Evolutionary conservation across 2,888 invertebrate genomes (phyloP), one percentile per base, ranked within the genome.

Genomic region (Coleophora flavipennella): DNA sequence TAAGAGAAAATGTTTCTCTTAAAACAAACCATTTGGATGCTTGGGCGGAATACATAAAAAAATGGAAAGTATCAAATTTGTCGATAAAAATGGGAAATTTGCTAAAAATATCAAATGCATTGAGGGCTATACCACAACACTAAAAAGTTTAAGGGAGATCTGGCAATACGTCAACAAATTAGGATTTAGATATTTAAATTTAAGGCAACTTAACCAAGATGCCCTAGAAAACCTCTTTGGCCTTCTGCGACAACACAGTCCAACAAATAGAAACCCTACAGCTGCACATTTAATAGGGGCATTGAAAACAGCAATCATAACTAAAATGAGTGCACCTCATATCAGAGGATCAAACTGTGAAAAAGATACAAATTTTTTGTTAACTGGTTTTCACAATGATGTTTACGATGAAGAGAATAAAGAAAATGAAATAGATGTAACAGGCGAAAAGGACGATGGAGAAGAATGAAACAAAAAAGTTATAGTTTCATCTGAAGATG

Each of bases 141-240:
- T 51, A 34, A 33, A 25, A 11, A 42, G 48, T 11, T 39, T 49
- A 26, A 35, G 44, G 36, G 42, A 46, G 35, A 56, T 52, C 45
- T 52, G 44, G 52, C 44, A 40, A 37, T 41, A 49, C 42, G 40
- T 40, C 26, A 42, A 51, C 14, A 11, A 27, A 12, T 29, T 33
- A 38, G 38, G 37, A 13, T 45, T 40, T 10, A 46, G 42, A 34
- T 46, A 45, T 36, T 34, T 48, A n/a, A 48, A 46, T 35, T 32
- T 46, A 8, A 36, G 48, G 1, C 46, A 50, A 13, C 14, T 50
- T 1, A 50, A 50, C 26, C 46, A 49, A 35, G 46, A 48, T 31
- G 11, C 40, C 2, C 20, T 48, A 9, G 48, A 50, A 39, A 48
- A 47, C 29, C 29, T 48, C 12, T 50, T 50, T 13, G 48, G 48